Conservation (phyloP, 2,888 invertebrate genomes). For the Drosophila barbarae region DNA sequence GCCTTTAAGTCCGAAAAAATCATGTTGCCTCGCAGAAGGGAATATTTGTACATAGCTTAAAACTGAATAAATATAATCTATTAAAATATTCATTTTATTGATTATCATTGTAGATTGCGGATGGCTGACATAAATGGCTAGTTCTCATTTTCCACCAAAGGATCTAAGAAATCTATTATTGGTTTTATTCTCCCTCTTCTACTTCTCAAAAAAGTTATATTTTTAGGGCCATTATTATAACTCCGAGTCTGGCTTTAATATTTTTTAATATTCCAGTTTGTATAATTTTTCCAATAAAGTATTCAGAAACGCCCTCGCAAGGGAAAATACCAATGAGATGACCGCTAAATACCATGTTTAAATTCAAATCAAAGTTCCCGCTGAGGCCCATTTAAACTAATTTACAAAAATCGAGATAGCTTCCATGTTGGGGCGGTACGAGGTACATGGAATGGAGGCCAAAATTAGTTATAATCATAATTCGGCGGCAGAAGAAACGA, state of each 20-base stretch:
- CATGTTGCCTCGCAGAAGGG: neutral
- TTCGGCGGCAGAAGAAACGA: slow-evolving; percentile 55
- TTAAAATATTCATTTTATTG: too few species aligned
- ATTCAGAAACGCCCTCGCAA: slow-evolving; percentile 51
- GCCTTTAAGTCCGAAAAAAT: neutral
- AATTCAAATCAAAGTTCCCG: slow-evolving; percentile 23
- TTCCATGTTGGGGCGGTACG: slow-evolving; percentile 3
- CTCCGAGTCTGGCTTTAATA: neutral
- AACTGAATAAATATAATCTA: neutral
- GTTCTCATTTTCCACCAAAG: too few species aligned
- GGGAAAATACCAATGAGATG: slow-evolving; percentile 44
- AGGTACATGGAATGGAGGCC: slow-evolving; percentile 3
- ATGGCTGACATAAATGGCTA: too few species aligned
- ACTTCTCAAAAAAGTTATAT: neutral
- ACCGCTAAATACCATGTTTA: slow-evolving; percentile 26
- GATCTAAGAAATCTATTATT: too few species aligned
- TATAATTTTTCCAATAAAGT: slow-evolving; percentile 20
- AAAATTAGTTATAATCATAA: slow-evolving; percentile 69
- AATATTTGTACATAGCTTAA: neutral
- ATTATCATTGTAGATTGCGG: too few species aligned
- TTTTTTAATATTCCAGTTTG: neutral
- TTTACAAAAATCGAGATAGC: slow-evolving; percentile 61
- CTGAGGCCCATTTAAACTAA: slow-evolving; percentile 64
- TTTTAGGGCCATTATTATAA: neutral
- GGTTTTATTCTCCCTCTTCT: too few species aligned